phyloP scores from a whole-genome alignment of 64 coral and sea anemone genomes.

The Porites lutea region DNA sequence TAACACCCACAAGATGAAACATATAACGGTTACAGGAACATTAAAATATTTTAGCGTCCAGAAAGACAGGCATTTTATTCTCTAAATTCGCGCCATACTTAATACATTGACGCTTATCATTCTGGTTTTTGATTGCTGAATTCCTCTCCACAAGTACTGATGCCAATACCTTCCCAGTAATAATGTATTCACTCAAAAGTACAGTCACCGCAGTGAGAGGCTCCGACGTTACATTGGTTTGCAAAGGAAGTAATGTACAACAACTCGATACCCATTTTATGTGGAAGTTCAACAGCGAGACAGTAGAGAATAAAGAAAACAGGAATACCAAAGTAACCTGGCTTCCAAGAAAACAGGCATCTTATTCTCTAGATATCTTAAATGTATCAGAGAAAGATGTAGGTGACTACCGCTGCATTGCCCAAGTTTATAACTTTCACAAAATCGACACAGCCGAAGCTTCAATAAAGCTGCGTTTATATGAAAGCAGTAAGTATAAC shows the following conservation, averaged over 20 bases:
- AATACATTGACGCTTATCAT: no score
- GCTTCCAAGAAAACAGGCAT: accelerated
- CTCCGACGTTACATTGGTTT: background rate
- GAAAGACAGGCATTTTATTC: no score
- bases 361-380: background rate
- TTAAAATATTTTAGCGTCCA: no score
- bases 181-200: background rate
- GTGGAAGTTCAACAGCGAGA: conserved; percentile 1
- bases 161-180: background rate
- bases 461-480: background rate
- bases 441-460: background rate
- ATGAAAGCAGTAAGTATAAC: background rate
- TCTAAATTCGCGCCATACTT: no score
- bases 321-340: background rate
- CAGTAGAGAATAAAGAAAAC: background rate
- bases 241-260: background rate
- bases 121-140: no score
- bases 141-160: background rate
- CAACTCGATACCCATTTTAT: background rate
- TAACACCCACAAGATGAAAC: no score
- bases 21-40: no score
- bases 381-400: conserved; percentile 9
- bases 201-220: background rate
- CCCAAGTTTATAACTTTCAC: accelerated
- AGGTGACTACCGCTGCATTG: conserved; percentile 1